Percentiles rank a stretch among this genome's conserved stretches.
These are phyloP conservation scores for Platalea minor DNA, from an alignment of 2,797 vertebrate species.

Conservation along the genomic window DNA sequence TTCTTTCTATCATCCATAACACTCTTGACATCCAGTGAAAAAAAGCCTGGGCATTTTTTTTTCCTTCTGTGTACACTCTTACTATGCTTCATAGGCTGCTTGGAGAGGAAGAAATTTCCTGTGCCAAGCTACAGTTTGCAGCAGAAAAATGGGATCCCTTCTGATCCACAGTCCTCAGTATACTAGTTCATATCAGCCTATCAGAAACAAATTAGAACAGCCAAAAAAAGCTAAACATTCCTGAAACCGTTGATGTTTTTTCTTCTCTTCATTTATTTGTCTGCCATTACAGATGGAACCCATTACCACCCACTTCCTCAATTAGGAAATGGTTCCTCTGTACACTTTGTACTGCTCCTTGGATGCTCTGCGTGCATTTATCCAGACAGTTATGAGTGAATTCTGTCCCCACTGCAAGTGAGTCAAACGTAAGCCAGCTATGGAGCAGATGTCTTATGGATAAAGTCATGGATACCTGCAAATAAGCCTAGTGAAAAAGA, in stretches of 20 bases:
- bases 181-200: not conserved
- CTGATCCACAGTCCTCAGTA: not conserved
- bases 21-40: not conserved
- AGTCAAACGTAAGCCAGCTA: not conserved
- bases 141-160: not conserved
- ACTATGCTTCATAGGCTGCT: not conserved
- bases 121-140: not conserved
- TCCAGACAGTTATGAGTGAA: not conserved
- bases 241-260: not conserved
- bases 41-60: not conserved
- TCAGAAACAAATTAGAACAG: not conserved
- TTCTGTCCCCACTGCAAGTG: not conserved
- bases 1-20: not conserved
- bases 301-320: not conserved
- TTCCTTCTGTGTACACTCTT: not conserved
- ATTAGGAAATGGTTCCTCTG: conserved; percentile 10
- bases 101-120: not conserved
- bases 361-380: not conserved
- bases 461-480: not conserved
- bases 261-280: conserved; percentile 4
- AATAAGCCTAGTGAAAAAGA: not conserved
- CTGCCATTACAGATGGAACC: conserved; percentile 41
- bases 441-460: not conserved
- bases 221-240: conserved; percentile 22
- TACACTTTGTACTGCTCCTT: not conserved